These are phyloP conservation scores for Hippocampus mohnikei DNA, from an alignment of 2,113 vertebrate species.

Conservation along the genomic window DNA sequence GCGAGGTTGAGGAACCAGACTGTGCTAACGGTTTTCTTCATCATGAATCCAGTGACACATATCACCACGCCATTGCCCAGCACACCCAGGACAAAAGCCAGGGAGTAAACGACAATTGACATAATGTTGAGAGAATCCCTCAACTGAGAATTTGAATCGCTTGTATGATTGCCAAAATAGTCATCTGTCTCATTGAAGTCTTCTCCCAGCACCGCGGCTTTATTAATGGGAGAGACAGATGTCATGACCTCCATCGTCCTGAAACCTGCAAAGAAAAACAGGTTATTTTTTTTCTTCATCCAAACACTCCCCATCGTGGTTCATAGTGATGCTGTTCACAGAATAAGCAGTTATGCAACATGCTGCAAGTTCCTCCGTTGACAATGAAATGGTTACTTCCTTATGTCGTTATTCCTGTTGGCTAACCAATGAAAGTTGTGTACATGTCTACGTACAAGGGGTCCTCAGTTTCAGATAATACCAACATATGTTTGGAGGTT, in stretches of 20 bases:
- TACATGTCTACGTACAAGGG: too few species aligned
- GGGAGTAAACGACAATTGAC: conserved; percentile 68
- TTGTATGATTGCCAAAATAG: background rate
- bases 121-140: conserved; percentile 58
- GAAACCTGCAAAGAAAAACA: conserved; percentile 9
- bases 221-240: background rate
- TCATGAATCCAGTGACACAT: conserved; percentile 82
- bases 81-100: conserved; percentile 78
- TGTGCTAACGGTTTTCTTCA: conserved; percentile 80
- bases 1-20: conserved; percentile 82
- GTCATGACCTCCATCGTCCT: background rate
- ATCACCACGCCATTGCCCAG: conserved; percentile 83
- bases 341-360: background rate
- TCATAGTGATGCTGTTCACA: background rate
- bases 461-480: background rate
- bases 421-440: background rate
- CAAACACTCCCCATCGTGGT: background rate
- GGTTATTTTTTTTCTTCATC: background rate
- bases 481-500: background rate
- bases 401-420: background rate
- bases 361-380: conserved; percentile 1
- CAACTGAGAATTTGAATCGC: conserved; percentile 55
- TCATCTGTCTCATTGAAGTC: background rate
- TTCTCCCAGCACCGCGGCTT: background rate
- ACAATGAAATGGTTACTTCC: background rate